Conservation (phyloP, 2,797 vertebrate species). For the Hyperoplus lanceolatus region DNA sequence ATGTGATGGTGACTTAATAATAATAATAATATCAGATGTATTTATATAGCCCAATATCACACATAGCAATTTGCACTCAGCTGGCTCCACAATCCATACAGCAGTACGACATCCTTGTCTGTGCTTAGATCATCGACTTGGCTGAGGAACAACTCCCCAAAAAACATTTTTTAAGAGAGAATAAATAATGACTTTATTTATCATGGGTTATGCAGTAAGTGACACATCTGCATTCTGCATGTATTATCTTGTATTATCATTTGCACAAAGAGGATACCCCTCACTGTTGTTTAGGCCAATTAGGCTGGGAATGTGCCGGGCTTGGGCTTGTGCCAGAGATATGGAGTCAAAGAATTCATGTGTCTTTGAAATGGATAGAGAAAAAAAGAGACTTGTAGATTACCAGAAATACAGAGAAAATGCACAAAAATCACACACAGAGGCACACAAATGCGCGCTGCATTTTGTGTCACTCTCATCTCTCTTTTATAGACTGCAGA, state of each 20-base stretch:
- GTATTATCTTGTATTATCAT: slow-evolving; percentile 45
- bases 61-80: too few species aligned
- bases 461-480: slow-evolving; percentile 57
- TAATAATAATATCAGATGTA: too few species aligned
- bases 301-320: slow-evolving; percentile 73
- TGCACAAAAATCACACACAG: slow-evolving; percentile 8
- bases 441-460: background rate
- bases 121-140: too few species aligned
- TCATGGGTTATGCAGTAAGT: slow-evolving; percentile 1
- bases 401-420: slow-evolving; percentile 49
- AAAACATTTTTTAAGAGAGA: too few species aligned
- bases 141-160: too few species aligned
- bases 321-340: slow-evolving; percentile 72
- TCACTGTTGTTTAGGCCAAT: slow-evolving; percentile 78
- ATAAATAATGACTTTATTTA: slow-evolving; percentile 9
- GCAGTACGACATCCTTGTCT: too few species aligned
- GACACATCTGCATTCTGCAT: slow-evolving; percentile 18
- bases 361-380: slow-evolving; percentile 64
- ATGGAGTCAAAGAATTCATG: slow-evolving; percentile 66
- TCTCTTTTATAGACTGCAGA: slow-evolving; percentile 54
- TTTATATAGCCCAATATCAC: too few species aligned
- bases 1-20: slow-evolving; percentile 10
- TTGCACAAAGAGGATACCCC: slow-evolving; percentile 69
- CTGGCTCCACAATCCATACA: too few species aligned
- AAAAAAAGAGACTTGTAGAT: slow-evolving; percentile 38